These are phyloP conservation scores for Elephantulus edwardii DNA, from an alignment of 2,113 vertebrate species.

Conservation along the genomic window DNA sequence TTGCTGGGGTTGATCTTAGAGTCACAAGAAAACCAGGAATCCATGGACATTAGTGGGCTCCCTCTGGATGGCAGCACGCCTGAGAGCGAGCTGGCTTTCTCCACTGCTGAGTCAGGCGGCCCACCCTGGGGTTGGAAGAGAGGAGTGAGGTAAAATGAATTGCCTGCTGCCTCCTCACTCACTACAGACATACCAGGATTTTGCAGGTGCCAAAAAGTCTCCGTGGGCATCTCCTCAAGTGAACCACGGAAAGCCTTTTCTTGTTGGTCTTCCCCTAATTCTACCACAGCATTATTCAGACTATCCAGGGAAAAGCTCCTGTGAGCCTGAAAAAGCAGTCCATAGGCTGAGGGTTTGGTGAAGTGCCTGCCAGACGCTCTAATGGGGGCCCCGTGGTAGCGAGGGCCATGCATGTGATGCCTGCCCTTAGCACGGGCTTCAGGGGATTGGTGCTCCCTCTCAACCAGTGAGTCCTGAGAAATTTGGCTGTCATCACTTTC, in stretches of 20 bases:
- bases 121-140: constrained; percentile 61
- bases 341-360: not conserved
- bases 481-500: constrained; percentile 93
- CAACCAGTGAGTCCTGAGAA: constrained; percentile 92
- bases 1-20: constrained; percentile 79
- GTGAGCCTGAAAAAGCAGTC: constrained; percentile 42
- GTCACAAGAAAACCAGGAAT: constrained; percentile 87
- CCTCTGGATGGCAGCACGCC: constrained; percentile 48
- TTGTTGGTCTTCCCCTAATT: constrained; percentile 61
- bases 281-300: constrained; percentile 80
- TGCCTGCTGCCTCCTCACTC: constrained; percentile 61
- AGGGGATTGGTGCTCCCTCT: constrained; percentile 74
- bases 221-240: constrained; percentile 86
- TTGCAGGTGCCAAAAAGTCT: constrained; percentile 86
- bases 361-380: not conserved
- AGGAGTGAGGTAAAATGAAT: constrained; percentile 82
- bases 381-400: not conserved
- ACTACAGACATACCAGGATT: constrained; percentile 54
- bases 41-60: constrained; percentile 80
- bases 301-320: constrained; percentile 82
- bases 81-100: constrained; percentile 14
- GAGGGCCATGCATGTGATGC: not conserved
- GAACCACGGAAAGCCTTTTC: constrained; percentile 77
- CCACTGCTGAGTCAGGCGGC: constrained; percentile 44
- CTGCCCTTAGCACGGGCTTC: not conserved